Evolutionary conservation across 2,888 invertebrate genomes (phyloP), one percentile per base, ranked within the genome.

Genomic region (Andrena fulva): DNA sequence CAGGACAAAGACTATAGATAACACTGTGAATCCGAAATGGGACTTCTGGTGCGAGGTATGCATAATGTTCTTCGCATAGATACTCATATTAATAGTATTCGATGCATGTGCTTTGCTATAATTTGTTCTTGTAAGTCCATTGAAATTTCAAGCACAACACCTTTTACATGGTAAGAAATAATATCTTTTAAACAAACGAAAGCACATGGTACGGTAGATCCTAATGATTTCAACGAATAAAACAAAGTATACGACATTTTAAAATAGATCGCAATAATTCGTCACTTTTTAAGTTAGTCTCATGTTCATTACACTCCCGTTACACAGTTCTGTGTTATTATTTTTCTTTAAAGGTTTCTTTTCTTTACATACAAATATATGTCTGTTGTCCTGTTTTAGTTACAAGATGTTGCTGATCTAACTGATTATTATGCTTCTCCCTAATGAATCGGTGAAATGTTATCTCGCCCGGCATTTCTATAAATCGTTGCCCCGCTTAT

Each of bases 41-140:
- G 98, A 99, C 94, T 98, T 95, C 94, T 98, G 98, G 96, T 99
- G 99, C 94, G 99, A 99, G 98, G 99, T 99, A 95, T 94, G 95
- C 89, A 74, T 74, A n/a, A 74, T 50, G 71, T 69, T 42, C 33
- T 76, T 62, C 35, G 10, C 54, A 33, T 27, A 60, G 74, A 31
- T 70, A 76, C 74, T 74, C 42, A 81, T 63, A 83, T 75, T 80
- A 70, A 73, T 71, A 68, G 80, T 64, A 63, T 80, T 84, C 72
- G 80, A 80, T 89, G 92, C 92, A 92, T 88, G 92, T 88, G 91
- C 91, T 91, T 91, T 86, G 85, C 77, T 86, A 78, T 56, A 54
- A 80, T 81, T 72, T 83, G 63, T 63, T 59, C 27, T 74, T 35
- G 66, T 80, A 79, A 76, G 85, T 66, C 64, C 52, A 72, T 77